A percentile compares a stretch with the other conserved stretches of the same genome.
These are phyloP conservation scores for Alauda arvensis DNA, from an alignment of 2,797 vertebrate species.

Conservation along the genomic window DNA sequence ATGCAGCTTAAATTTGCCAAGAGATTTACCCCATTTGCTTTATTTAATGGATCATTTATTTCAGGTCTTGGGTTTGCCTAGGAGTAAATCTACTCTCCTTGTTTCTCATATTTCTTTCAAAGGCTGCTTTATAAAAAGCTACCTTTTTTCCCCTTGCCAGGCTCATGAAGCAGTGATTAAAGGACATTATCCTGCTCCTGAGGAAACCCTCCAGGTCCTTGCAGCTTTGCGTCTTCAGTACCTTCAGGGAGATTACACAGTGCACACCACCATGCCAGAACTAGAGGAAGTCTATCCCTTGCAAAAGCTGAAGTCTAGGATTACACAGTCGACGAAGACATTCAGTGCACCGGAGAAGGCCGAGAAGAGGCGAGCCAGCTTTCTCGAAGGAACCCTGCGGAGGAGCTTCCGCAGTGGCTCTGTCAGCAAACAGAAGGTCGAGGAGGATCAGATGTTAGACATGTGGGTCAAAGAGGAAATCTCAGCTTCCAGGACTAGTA, in stretches of 20 bases:
- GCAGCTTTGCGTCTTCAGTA: slow-evolving; percentile 92
- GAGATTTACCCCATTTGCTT: neutral
- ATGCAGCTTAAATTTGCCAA: neutral
- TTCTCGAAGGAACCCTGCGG: slow-evolving; percentile 91
- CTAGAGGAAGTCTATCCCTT: slow-evolving; percentile 89
- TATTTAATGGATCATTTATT: neutral
- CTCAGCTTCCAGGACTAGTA: slow-evolving; percentile 78
- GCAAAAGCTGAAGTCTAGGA: slow-evolving; percentile 84
- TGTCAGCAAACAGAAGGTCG: slow-evolving; percentile 79
- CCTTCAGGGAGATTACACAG: slow-evolving; percentile 81
- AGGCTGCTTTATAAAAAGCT: neutral
- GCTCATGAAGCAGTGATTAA: slow-evolving; percentile 93
- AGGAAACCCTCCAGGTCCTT: slow-evolving; percentile 93
- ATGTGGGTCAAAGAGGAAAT: slow-evolving; percentile 92
- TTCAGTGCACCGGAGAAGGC: slow-evolving; percentile 74
- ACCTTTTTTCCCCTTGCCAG: slow-evolving; percentile 51
- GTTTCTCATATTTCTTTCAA: neutral
- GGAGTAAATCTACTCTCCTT: neutral
- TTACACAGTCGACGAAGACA: slow-evolving; percentile 85
- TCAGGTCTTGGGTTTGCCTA: neutral
- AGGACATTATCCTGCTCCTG: slow-evolving; percentile 91
- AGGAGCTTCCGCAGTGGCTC: slow-evolving; percentile 89
- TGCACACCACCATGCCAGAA: slow-evolving; percentile 73
- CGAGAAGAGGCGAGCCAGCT: slow-evolving; percentile 89
- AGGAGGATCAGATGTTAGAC: slow-evolving; percentile 89